Evolutionary conservation across 2,113 vertebrate species (phyloP), one percentile per base, ranked within the genome.

Genomic region (Aramus guarauna): DNA sequence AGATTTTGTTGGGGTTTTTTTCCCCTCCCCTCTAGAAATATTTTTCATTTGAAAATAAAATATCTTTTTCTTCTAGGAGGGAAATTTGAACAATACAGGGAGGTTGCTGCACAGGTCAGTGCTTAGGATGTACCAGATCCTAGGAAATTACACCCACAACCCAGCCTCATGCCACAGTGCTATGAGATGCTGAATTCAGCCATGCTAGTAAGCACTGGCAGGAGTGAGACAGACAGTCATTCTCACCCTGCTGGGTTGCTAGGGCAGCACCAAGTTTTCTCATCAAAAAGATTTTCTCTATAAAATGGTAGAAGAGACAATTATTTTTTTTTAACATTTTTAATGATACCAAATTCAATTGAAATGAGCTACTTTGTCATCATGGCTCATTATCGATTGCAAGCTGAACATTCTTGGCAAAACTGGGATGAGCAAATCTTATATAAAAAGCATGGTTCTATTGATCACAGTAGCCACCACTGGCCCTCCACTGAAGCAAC

Each of bases 321-420:
- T 48, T 52, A 3, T 17, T 48, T 11, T 86, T 11, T 86, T 96
- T 94, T 68, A 69, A 91, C 85, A 94, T 95, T 97, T 96, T 96
- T 95, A 94, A 95, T 91, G 86, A 88, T 74, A 91, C 75, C 73
- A 95, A 85, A 96, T 95, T 95, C 91, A 95, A 92, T 62, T 92
- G 89, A 96, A 97, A 97, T 1, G 27, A 96, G 86, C 84, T 94
- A 81, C 77, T 97, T 97, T 95, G 94, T 96, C 94, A 96, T 96
- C 95, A 89, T 6, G 1, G 74, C 50, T 96, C 29, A 3, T 97
- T 96, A 97, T 95, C 10, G 86, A 97, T 97, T 90, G 94, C 43
- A 81, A 95, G 80, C 69, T 95, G 94, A 96, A 96, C 41, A 69
- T 89, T 92, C 95, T 96, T 8, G 6, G 92, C 76, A 95, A 97